A percentile compares a stretch with the other conserved stretches of the same genome.
Conservation (phyloP, 2,888 invertebrate genomes). For the Drosophila nigricruria region DNA sequence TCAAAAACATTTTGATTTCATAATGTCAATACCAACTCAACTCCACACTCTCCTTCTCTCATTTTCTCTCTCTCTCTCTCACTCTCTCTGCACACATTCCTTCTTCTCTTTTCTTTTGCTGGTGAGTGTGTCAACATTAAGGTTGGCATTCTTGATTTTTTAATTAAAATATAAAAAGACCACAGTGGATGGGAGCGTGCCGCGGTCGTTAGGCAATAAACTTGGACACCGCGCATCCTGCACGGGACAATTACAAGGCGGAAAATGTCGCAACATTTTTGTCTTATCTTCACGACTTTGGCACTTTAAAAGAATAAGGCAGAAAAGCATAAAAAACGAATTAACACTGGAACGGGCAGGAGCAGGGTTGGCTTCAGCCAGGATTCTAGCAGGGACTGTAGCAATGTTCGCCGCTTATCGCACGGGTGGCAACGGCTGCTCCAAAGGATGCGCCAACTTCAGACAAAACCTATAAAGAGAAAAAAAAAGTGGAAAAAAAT, state of each 20-base stretch:
- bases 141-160: conserved; percentile 54
- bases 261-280: conserved; percentile 77
- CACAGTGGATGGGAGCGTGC: conserved; percentile 64
- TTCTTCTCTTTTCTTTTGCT: background rate
- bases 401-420: conserved; percentile 52
- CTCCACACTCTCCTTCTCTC: background rate
- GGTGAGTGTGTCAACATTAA: conserved; percentile 48
- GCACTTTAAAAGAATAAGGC: conserved; percentile 60
- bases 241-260: conserved; percentile 67
- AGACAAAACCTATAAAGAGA: conserved; percentile 61
- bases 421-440: conserved; percentile 18
- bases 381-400: conserved; percentile 20
- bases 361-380: conserved; percentile 11
- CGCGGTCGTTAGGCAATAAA: conserved; percentile 84
- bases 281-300: conserved; percentile 63
- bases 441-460: conserved; percentile 37
- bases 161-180: conserved; percentile 65
- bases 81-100: background rate
- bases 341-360: conserved; percentile 37
- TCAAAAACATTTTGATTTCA: conserved; percentile 23
- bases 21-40: conserved; percentile 30
- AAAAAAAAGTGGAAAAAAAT: conserved; percentile 35
- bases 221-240: conserved; percentile 72
- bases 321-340: conserved; percentile 67
- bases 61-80: background rate